Evolutionary conservation across 2,888 invertebrate genomes (phyloP), one percentile per base, ranked within the genome.

Genomic region (Eupithecia dodoneata): DNA sequence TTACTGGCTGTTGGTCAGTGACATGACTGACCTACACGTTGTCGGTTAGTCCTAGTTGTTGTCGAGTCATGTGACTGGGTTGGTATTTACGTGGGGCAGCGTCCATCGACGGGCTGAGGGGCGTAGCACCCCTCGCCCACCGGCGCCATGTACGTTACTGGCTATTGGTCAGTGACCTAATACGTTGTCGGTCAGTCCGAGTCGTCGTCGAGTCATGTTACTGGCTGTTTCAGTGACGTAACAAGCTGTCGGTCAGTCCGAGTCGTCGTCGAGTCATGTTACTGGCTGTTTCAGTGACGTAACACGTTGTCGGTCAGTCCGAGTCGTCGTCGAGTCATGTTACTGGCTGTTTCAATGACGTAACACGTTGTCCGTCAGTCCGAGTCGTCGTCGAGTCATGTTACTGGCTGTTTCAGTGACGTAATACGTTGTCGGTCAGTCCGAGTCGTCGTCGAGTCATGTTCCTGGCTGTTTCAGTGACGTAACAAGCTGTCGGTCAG

Each of bases 71-170:
- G 7, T 44, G 4, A 44, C 7, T 6, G 47, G 55, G 30, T 30
- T 44, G 69, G 10, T 59, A 72, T 87, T 85, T 82, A 94, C 94
- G 95, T 92, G 86, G 94, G 87, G 84, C 96, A 86, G 85, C 95
- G 88, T 63, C 91, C 88, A 87, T 90, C 92, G 87, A 90, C 89
- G 85, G 94, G 87, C 91, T 95, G 93, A 63, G 90, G 86, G 6
- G 89, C 85, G 83, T 90, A 94, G 84, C 93, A 92, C 77, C 90
- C 91, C 52, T 95, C 95, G 84, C 95, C 95, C 82, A 97, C 97
- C 87, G 97, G 97, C 91, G 97, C 98, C 94, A 98, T 98, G 93
- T 98, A 98, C 86, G 98, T 45, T 49, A 47, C 49, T 47, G 47
- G 47, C 47, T 47, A 1, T 49, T 30, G 30, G 30, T 30, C 30